A percentile compares a stretch with the other conserved stretches of the same genome.
Conservation (phyloP, 35 echinoderm and acorn worm genomes). For the Lytechinus pictus region DNA sequence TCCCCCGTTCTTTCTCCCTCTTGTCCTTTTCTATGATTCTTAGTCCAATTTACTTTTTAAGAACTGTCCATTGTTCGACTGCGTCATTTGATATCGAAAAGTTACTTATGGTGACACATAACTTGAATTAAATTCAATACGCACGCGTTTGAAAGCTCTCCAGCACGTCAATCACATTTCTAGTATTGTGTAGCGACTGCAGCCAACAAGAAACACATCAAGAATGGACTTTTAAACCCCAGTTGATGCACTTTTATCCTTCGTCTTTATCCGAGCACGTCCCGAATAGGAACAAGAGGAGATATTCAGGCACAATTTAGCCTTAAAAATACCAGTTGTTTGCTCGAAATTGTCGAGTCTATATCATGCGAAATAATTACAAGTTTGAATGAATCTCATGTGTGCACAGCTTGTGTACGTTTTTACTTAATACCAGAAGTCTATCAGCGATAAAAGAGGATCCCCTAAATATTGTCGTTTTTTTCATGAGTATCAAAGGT, state of each 20-base stretch:
- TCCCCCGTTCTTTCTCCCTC: neutral
- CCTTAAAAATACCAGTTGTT: neutral
- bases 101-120: slow-evolving; percentile 49
- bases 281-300: neutral
- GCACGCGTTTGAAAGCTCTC: slow-evolving; percentile 13
- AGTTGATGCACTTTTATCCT: slow-evolving; percentile 9
- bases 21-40: slow-evolving; percentile 31
- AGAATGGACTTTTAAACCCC: slow-evolving; percentile 1
- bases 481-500: neutral
- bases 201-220: neutral
- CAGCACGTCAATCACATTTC: slow-evolving; percentile 29
- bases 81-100: slow-evolving; percentile 51
- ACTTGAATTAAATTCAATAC: slow-evolving; percentile 47
- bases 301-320: neutral
- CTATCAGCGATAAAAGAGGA: neutral
- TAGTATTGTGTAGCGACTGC: neutral
- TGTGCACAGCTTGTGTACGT: slow-evolving; percentile 9
- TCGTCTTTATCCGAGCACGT: neutral
- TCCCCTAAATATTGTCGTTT: neutral
- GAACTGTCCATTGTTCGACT: slow-evolving; percentile 35
- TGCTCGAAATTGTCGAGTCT: slow-evolving; percentile 4
- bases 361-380: slow-evolving; percentile 20
- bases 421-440: slow-evolving; percentile 3
- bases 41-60: slow-evolving; percentile 52
- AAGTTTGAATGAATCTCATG: neutral